These are phyloP conservation scores for Drosophila monieri DNA, from an alignment of 2,888 invertebrate species.

Conservation along the genomic window DNA sequence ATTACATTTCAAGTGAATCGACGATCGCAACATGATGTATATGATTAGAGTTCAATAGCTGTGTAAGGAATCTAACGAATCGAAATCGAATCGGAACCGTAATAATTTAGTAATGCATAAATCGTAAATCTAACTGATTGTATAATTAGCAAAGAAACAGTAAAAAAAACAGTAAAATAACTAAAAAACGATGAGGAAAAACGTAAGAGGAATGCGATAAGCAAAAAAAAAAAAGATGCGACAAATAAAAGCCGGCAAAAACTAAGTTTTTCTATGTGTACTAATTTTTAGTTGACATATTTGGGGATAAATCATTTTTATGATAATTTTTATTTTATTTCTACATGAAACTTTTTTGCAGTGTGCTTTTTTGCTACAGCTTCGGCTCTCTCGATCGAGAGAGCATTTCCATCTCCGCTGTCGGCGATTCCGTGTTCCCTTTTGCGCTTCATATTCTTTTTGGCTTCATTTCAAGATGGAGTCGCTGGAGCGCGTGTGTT, in stretches of 20 bases:
- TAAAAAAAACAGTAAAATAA: constrained; percentile 28
- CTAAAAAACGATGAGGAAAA: constrained; percentile 6
- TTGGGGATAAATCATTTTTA: neutral
- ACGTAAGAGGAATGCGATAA: constrained; percentile 1
- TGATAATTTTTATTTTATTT: neutral
- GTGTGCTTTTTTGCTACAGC: neutral
- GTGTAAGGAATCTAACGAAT: constrained; percentile 39
- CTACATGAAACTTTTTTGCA: neutral
- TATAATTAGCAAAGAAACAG: constrained; percentile 60
- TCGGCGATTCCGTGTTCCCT: neutral
- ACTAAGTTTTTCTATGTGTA: constrained; percentile 10
- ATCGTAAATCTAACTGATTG: constrained; percentile 68
- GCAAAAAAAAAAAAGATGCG: constrained; percentile 39
- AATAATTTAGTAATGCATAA: constrained; percentile 57
- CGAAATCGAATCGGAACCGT: constrained; percentile 62
- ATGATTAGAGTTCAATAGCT: constrained; percentile 44
- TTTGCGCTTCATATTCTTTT: neutral
- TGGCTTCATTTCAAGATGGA: neutral
- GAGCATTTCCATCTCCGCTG: neutral
- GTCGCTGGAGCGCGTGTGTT: neutral
- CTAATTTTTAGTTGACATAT: neutral
- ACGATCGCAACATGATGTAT: constrained; percentile 42
- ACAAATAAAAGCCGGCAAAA: constrained; percentile 52
- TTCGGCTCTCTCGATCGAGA: neutral
- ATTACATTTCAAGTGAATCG: constrained; percentile 31